These are phyloP conservation scores for Torymus tubicola DNA, from an alignment of 2,888 invertebrate genomes.

Conservation along the genomic window DNA sequence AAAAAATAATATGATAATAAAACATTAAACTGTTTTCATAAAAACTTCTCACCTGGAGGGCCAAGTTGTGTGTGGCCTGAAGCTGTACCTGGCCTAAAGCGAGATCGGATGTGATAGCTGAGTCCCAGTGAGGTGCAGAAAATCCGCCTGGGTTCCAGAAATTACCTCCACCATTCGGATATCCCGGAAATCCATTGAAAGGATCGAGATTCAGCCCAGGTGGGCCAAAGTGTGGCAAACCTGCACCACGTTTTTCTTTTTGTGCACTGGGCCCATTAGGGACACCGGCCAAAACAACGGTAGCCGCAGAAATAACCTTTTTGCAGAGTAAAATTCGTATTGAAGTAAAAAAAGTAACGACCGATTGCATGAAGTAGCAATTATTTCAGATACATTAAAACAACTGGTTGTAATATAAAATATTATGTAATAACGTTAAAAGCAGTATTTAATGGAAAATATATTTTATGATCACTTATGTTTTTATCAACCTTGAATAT, in stretches of 20 bases:
- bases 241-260: conserved; percentile 68
- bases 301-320: conserved; percentile 21
- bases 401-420: too few relatives aligned
- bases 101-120: conserved; percentile 64
- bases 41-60: conserved; percentile 68
- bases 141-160: conserved; percentile 62
- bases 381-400: too few relatives aligned
- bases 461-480: too few relatives aligned
- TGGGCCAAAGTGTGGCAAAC: conserved; percentile 63
- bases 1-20: neutral
- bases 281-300: conserved; percentile 59
- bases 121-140: conserved; percentile 65
- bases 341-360: too few relatives aligned
- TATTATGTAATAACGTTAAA: too few relatives aligned
- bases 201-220: conserved; percentile 66
- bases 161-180: conserved; percentile 50
- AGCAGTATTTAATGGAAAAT: too few relatives aligned
- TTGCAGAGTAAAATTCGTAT: too few relatives aligned
- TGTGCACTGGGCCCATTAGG: conserved; percentile 19
- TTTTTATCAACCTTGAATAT: too few relatives aligned
- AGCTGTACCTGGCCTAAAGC: conserved; percentile 71
- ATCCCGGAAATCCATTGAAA: conserved; percentile 66
- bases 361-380: too few relatives aligned
- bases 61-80: conserved; percentile 72
- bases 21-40: neutral